Conservation (phyloP, 2,113 vertebrate genomes). For the Ploceus nigricollis region DNA sequence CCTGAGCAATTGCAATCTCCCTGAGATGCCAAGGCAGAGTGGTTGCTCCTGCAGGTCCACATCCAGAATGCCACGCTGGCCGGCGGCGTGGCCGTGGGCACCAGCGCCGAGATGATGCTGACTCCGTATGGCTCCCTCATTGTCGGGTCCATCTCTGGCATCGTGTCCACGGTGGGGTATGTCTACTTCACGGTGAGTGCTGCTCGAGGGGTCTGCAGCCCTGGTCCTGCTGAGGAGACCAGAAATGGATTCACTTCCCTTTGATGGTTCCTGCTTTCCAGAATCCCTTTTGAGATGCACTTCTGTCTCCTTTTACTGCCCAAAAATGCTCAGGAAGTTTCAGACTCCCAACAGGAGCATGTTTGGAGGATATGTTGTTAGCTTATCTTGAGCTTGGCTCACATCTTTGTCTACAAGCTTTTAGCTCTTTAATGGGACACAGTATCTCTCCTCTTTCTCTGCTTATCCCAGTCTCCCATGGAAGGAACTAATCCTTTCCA, state of each 20-base stretch:
- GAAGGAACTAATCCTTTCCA: neutral
- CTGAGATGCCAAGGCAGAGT: neutral
- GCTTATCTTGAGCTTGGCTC: neutral
- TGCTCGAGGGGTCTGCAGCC: neutral
- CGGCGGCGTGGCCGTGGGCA: constrained; percentile 90
- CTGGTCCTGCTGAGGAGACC: neutral
- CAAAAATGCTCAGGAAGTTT: neutral
- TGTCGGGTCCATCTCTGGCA: constrained; percentile 85
- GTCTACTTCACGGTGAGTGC: constrained; percentile 83
- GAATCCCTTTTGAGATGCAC: neutral
- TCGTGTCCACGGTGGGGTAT: constrained; percentile 88
- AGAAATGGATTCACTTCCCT: neutral
- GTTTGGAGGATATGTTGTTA: neutral
- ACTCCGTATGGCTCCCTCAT: constrained; percentile 88
- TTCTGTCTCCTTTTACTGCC: neutral
- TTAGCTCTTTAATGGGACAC: neutral
- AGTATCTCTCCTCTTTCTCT: neutral
- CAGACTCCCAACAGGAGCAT: neutral
- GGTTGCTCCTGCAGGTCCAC: constrained; percentile 81
- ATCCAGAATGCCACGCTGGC: constrained; percentile 93
- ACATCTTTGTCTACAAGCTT: neutral
- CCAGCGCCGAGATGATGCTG: constrained; percentile 91
- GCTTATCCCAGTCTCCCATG: neutral
- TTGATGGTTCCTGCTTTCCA: neutral
- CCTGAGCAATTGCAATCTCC: neutral